A percentile compares a stretch with the other conserved stretches of the same genome.
phyloP scores from a whole-genome alignment of 2,888 invertebrate genomes.

The Lycocerus yunnanus region DNA sequence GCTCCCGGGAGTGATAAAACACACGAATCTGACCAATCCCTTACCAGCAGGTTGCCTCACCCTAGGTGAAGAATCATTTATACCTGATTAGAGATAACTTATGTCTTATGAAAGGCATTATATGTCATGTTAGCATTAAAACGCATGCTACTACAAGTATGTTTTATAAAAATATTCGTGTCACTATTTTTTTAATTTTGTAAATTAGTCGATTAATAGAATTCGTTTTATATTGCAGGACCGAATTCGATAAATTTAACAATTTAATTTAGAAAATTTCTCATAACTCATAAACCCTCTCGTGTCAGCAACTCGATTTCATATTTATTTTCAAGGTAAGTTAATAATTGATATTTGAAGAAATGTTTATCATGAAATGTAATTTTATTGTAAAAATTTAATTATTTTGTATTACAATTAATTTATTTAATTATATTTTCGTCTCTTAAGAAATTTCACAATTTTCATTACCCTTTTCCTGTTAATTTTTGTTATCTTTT shows the following conservation, averaged over 20 bases:
- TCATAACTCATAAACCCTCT: no score
- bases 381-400: no score
- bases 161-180: constrained; percentile 1
- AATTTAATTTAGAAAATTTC: no score
- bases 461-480: no score
- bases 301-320: no score
- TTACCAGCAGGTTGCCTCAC: constrained; percentile 44
- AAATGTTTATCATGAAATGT: no score
- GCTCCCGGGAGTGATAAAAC: constrained; percentile 40
- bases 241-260: background rate
- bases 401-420: no score
- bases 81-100: constrained; percentile 45
- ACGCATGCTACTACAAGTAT: background rate
- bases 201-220: constrained; percentile 2
- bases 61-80: constrained; percentile 47
- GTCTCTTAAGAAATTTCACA: no score
- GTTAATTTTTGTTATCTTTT: no score
- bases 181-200: background rate
- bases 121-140: background rate
- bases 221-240: background rate
- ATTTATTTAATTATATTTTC: no score
- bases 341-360: no score
- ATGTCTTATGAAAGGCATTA: constrained; percentile 34
- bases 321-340: no score
- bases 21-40: constrained; percentile 45